These are phyloP conservation scores for Trachelus tabidus DNA, from an alignment of 2,888 invertebrate species.

Conservation along the genomic window DNA sequence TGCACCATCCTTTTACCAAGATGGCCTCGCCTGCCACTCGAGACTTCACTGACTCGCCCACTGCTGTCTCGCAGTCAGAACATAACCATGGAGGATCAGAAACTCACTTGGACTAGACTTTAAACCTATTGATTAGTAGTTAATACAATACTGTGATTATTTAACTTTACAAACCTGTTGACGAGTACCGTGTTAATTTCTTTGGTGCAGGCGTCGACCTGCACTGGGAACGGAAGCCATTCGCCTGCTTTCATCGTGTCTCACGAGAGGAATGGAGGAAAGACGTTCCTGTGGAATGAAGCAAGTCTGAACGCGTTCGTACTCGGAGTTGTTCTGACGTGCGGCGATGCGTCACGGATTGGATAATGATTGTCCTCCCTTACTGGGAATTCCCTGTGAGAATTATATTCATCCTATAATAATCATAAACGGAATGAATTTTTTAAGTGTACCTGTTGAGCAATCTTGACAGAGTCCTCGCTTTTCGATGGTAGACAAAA, in stretches of 20 bases:
- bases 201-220: background rate
- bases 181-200: background rate
- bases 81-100: background rate
- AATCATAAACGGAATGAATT: background rate
- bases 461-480: background rate
- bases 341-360: background rate
- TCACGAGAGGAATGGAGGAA: background rate
- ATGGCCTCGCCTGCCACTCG: slow-evolving; percentile 5
- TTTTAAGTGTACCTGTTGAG: background rate
- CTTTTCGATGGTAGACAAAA: background rate
- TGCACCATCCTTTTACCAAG: slow-evolving; percentile 35
- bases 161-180: background rate
- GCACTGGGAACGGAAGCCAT: background rate
- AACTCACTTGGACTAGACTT: background rate
- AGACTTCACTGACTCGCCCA: background rate
- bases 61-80: background rate
- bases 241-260: background rate
- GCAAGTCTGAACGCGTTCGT: background rate
- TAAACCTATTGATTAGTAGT: background rate
- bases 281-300: background rate
- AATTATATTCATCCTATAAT: background rate
- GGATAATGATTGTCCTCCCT: background rate
- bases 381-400: background rate
- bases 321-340: background rate
- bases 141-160: background rate